Evolutionary conservation across 2,797 vertebrate genomes (phyloP).

Genomic region (Hapalemur alaotrensis): DNA sequence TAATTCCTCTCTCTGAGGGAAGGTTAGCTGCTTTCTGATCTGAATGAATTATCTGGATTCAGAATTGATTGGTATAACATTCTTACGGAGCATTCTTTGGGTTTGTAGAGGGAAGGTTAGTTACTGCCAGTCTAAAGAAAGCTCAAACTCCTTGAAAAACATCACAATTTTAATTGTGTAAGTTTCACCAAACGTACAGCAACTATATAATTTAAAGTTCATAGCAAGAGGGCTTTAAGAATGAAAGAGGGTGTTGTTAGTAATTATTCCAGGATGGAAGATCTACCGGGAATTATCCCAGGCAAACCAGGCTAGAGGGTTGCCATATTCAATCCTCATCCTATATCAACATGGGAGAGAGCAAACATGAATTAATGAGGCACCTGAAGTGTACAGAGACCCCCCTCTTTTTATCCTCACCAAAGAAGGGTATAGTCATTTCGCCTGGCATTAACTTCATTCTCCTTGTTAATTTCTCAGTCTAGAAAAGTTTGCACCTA

Average conservation of each 20-base stretch:
- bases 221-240: not conserved
- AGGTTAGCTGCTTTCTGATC: not conserved
- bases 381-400: not conserved
- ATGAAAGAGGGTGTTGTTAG: not conserved
- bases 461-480: conserved; percentile 5
- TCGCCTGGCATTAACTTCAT: not conserved
- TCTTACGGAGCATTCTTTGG: not conserved
- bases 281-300: not conserved
- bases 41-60: not conserved
- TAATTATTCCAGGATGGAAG: not conserved
- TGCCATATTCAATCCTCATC: not conserved
- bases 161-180: not conserved
- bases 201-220: not conserved
- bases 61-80: not conserved
- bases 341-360: not conserved
- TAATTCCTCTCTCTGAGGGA: not conserved
- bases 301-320: not conserved
- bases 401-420: not conserved
- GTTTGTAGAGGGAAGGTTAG: not conserved
- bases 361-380: not conserved
- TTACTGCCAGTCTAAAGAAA: not conserved
- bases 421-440: not conserved
- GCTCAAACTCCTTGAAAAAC: not conserved
- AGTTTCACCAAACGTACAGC: not conserved
- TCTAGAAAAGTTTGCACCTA: conserved; percentile 41